Percentiles rank a stretch among this genome's conserved stretches.
phyloP scores from a whole-genome alignment of 1,140 invertebrate species.

The Araneus ventricosus region DNA sequence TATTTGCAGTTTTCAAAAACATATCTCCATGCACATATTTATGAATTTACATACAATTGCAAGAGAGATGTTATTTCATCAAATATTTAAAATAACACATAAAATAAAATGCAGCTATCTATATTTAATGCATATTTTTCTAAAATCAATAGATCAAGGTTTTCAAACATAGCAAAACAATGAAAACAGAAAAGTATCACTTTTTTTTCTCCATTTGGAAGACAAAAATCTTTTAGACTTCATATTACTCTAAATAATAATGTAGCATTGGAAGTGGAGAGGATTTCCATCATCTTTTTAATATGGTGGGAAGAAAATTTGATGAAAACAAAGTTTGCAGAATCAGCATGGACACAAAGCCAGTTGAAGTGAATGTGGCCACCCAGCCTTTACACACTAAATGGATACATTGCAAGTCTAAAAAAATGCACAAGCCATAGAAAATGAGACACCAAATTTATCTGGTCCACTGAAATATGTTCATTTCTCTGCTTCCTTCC shows the following conservation, averaged over 20 bases:
- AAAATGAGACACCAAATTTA: constrained; percentile 46
- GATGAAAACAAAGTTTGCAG: too few species aligned
- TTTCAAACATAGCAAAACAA: not conserved
- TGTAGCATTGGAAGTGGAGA: not conserved
- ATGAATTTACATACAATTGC: too few species aligned
- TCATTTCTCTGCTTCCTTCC: not conserved
- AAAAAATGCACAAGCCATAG: constrained; percentile 43
- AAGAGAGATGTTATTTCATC: too few species aligned
- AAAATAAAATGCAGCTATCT: too few species aligned
- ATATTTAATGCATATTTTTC: not conserved
- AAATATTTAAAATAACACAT: too few species aligned
- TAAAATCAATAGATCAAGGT: not conserved
- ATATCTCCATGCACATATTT: too few species aligned
- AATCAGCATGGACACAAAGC: too few species aligned
- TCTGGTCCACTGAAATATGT: constrained; percentile 44
- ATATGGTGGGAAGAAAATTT: too few species aligned
- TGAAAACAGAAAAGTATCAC: not conserved
- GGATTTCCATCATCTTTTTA: constrained; percentile 8
- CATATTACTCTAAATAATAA: not conserved
- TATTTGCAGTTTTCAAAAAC: too few species aligned
- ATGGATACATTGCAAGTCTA: constrained; percentile 47
- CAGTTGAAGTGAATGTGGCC: not conserved
- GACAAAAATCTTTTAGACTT: not conserved
- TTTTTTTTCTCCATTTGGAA: not conserved
- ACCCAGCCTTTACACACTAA: not conserved